Conservation (phyloP, 2,888 invertebrate genomes). For the Monochamus alternatus region DNA sequence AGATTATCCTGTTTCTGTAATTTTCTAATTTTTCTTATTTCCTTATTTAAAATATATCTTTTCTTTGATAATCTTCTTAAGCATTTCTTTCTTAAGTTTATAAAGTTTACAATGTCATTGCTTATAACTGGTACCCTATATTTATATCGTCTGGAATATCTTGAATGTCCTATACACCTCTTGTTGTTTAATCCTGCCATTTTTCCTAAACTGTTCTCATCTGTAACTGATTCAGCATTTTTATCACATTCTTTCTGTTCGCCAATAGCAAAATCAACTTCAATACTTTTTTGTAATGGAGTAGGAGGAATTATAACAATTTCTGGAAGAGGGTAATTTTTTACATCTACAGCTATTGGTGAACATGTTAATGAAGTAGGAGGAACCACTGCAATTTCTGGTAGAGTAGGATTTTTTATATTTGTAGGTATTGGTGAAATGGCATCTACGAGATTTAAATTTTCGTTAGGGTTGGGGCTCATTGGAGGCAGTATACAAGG, state of each 20-base stretch:
- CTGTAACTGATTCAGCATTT: background rate
- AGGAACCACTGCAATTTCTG: slow-evolving; percentile 44
- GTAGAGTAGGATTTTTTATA: slow-evolving; percentile 18
- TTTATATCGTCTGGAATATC: slow-evolving; percentile 3
- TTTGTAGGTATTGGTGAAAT: slow-evolving; percentile 13
- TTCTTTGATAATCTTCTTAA: slow-evolving; percentile 23
- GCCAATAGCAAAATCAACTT: slow-evolving; percentile 2
- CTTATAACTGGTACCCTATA: slow-evolving; percentile 3
- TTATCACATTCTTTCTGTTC: background rate
- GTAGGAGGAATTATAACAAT: slow-evolving; percentile 47
- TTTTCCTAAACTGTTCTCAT: background rate
- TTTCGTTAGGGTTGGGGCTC: slow-evolving; percentile 23
- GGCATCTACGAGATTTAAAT: background rate
- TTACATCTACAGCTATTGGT: slow-evolving; percentile 9
- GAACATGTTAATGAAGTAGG: slow-evolving; percentile 29
- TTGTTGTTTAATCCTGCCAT: background rate
- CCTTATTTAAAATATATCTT: slow-evolving; percentile 24
- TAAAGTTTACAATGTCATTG: slow-evolving; percentile 34
- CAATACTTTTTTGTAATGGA: slow-evolving; percentile 14
- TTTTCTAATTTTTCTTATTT: slow-evolving; percentile 19
- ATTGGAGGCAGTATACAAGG: slow-evolving; percentile 47
- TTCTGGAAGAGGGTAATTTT: slow-evolving; percentile 20
- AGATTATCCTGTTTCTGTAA: slow-evolving; percentile 43
- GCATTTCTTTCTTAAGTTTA: slow-evolving; percentile 28
- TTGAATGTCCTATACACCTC: background rate